These are phyloP conservation scores for Calameuta pallipes DNA, from an alignment of 2,888 invertebrate species.

Conservation along the genomic window DNA sequence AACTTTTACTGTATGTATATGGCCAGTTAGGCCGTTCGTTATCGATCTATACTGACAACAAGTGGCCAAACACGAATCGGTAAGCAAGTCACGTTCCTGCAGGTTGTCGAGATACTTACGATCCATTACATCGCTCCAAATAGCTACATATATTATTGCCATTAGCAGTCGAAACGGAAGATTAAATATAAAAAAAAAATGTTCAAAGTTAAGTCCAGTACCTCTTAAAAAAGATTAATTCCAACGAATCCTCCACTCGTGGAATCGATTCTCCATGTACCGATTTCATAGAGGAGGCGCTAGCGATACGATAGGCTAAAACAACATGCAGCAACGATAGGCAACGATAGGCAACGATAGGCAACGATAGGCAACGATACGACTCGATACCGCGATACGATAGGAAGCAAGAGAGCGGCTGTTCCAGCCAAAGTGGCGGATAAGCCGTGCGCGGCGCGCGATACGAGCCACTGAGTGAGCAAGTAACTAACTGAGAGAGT, in stretches of 20 bases:
- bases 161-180: background rate
- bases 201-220: background rate
- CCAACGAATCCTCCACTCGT: background rate
- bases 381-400: conserved; percentile 1
- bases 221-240: background rate
- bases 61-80: background rate
- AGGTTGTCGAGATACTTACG: background rate
- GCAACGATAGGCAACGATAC: conserved; percentile 1
- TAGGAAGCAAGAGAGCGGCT: conserved; percentile 16
- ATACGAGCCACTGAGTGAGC: conserved; percentile 4
- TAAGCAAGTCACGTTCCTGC: background rate
- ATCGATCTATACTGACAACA: background rate
- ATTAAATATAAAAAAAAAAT: background rate
- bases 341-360: no score
- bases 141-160: background rate
- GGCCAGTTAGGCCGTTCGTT: background rate
- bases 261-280: background rate
- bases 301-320: background rate
- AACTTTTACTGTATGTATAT: background rate
- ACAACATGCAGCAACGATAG: background rate
- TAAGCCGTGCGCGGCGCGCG: conserved; percentile 29
- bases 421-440: conserved; percentile 27
- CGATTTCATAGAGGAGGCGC: background rate
- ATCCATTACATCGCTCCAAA: background rate
- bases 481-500: conserved; percentile 13